These are phyloP conservation scores for Alloscopus bannaensis DNA, from an alignment of 2,888 invertebrate species.

Conservation along the genomic window DNA sequence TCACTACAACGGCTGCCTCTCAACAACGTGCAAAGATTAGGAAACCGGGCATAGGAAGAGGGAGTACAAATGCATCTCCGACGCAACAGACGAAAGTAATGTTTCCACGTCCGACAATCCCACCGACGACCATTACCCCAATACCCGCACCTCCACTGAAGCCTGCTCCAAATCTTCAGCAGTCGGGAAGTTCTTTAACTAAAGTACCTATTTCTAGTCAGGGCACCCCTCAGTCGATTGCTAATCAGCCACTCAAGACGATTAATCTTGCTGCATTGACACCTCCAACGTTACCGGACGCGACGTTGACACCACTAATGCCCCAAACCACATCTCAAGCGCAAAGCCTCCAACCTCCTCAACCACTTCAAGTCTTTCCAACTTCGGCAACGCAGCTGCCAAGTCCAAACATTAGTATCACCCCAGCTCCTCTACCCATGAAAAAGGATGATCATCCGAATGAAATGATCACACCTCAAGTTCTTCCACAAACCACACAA, in stretches of 20 bases:
- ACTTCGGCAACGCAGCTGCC: slow-evolving; percentile 69
- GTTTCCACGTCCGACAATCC: slow-evolving; percentile 61
- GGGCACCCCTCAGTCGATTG: slow-evolving; percentile 34
- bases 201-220: slow-evolving; percentile 52
- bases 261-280: slow-evolving; percentile 70
- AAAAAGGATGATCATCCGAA: slow-evolving; percentile 61
- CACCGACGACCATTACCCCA: slow-evolving; percentile 52
- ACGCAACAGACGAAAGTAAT: slow-evolving; percentile 55
- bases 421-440: slow-evolving; percentile 69
- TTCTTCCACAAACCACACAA: slow-evolving; percentile 5
- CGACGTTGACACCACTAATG: slow-evolving; percentile 72
- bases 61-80: slow-evolving; percentile 54
- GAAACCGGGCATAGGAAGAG: slow-evolving; percentile 66
- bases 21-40: slow-evolving; percentile 67
- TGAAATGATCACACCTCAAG: slow-evolving; percentile 27
- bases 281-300: slow-evolving; percentile 71
- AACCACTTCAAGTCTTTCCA: slow-evolving; percentile 65
- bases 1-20: slow-evolving; percentile 52
- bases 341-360: slow-evolving; percentile 46
- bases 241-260: slow-evolving; percentile 69
- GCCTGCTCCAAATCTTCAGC: slow-evolving; percentile 33
- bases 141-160: slow-evolving; percentile 49
- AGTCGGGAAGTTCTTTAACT: slow-evolving; percentile 57
- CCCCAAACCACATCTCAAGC: slow-evolving; percentile 65
- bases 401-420: slow-evolving; percentile 72